These are phyloP conservation scores for Erinaceus europaeus DNA, from an alignment of 2,113 vertebrate genomes.

Conservation along the genomic window DNA sequence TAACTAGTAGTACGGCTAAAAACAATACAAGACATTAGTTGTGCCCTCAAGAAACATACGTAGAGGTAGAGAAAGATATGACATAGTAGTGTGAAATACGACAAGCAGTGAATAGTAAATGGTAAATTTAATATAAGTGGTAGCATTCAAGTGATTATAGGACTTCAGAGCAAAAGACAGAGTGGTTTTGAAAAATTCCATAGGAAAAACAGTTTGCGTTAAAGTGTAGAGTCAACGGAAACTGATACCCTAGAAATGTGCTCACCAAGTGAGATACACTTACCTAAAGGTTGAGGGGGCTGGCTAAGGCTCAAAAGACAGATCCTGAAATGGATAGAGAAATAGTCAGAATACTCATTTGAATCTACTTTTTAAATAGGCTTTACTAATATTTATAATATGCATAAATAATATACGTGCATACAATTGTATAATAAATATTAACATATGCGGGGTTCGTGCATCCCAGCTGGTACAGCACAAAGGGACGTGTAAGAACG, in stretches of 20 bases:
- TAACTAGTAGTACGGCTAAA: background rate
- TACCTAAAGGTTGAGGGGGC: fast-evolving
- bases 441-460: background rate
- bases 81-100: background rate
- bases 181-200: background rate
- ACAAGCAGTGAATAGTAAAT: background rate
- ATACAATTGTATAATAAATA: background rate
- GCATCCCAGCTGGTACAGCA: background rate
- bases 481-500: background rate
- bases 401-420: background rate
- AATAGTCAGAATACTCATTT: background rate
- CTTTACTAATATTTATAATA: background rate
- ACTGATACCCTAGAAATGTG: background rate
- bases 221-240: background rate
- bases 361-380: background rate
- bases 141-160: background rate
- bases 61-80: background rate
- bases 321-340: background rate
- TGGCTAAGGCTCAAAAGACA: background rate
- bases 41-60: background rate
- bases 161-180: background rate
- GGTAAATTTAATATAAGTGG: background rate
- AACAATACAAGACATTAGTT: background rate
- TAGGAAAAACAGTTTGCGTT: background rate
- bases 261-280: background rate